Base-by-base conservation (phyloP, 2,113 vertebrate genomes). In the Gopherus evgoodei region DNA sequence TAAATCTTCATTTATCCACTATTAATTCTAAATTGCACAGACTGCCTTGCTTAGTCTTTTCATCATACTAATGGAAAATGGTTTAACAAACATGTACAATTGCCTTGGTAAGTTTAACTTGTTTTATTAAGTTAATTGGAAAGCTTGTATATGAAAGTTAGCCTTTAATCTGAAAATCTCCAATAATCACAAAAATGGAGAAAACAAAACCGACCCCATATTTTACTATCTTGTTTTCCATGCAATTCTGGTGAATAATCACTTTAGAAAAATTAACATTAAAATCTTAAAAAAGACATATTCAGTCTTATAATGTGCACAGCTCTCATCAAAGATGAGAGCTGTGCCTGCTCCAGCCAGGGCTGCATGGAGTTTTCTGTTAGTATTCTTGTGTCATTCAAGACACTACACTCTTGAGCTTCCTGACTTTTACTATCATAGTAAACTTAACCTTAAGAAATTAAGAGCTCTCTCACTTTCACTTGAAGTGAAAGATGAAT, bases 1-100 rank as follows among this genome's bases (percentile, higher is more conserved):
- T 90, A 56, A 69, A 91, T 91, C 76, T 90, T 82, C 22, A 1
- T 42, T 22, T 94, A 89, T 89, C 44, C 47, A 78, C 89, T 93
- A 0, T 84, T 93, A 87, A 81, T 50, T 84, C 49, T 83, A 65
- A 42, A 83, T 57, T 89, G 90, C 0, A 1, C 44, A 4, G 83
- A 90, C 90, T 69, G 8, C 78, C 91, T 27, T 35, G 44, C 44
- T 96, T 89, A 6, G 7, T 91, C 91, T 93, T 93, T 89, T 38
- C 92, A 2, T 83, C 35, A 11, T 93, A 14, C 78, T 94, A 75
- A 84, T 47, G 72, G 83, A 89, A 94, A 50, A 47, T 75, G 42
- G 6, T 1, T 89, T 47, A 88, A 27, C 65, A 22, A 84, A 93
- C 22, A 47, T 13, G 1, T 88, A 93, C 54, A 78, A 65, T 78